A percentile compares a stretch with the other conserved stretches of the same genome.
Conservation (phyloP, 1,140 invertebrate species). For the Caligus rogercresseyi region DNA sequence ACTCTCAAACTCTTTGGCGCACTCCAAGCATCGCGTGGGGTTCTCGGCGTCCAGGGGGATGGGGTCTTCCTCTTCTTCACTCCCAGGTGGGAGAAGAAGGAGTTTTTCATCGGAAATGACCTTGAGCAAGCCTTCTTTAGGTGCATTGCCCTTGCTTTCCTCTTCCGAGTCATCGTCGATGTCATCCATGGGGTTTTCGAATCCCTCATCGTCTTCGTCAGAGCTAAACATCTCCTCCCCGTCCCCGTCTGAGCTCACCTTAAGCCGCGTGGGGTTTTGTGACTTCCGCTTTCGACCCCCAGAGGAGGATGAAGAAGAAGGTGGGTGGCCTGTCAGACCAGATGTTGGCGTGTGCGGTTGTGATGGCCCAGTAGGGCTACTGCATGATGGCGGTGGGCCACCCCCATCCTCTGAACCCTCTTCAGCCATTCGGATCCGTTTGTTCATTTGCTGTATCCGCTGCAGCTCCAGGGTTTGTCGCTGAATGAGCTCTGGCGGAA, state of each 20-base stretch:
- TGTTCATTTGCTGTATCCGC: slow-evolving; percentile 16
- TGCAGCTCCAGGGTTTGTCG: slow-evolving; percentile 21
- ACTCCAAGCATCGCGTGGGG: slow-evolving; percentile 67
- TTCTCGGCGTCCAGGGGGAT: slow-evolving; percentile 69
- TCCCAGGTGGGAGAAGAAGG: background rate
- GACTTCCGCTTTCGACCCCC: slow-evolving; percentile 58
- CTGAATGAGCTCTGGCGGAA: slow-evolving; percentile 17
- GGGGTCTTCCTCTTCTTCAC: slow-evolving; percentile 23
- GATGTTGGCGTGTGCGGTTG: background rate
- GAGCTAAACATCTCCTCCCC: slow-evolving; percentile 37
- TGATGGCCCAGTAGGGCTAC: background rate
- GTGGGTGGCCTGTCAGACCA: background rate
- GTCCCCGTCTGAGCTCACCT: slow-evolving; percentile 13
- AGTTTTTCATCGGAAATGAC: slow-evolving; percentile 22
- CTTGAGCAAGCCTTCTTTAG: slow-evolving; percentile 21
- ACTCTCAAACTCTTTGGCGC: slow-evolving; percentile 83
- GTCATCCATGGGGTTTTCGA: slow-evolving; percentile 40
- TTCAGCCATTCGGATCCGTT: background rate
- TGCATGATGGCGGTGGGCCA: background rate
- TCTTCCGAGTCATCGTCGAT: slow-evolving; percentile 36
- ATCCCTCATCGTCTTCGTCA: slow-evolving; percentile 39
- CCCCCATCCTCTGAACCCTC: background rate
- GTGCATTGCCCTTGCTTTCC: slow-evolving; percentile 23
- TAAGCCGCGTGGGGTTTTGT: slow-evolving; percentile 52
- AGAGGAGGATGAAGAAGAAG: background rate